Percentiles rank a stretch among this genome's conserved stretches.
Conservation (phyloP, 2,113 vertebrate genomes). For the Lepus timidus region DNA sequence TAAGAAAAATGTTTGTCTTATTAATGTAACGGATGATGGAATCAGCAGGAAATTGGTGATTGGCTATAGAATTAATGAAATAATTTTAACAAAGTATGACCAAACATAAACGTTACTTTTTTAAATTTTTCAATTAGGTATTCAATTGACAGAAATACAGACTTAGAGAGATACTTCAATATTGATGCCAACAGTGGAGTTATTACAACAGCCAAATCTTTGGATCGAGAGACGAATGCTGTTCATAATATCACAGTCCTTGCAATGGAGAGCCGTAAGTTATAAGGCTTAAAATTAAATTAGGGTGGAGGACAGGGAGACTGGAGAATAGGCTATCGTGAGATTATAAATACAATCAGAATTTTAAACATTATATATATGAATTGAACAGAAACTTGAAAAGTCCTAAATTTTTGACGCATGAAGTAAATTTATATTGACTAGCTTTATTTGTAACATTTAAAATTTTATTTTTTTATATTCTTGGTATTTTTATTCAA, state of each 20-base stretch:
- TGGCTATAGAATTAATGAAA: conserved; percentile 54
- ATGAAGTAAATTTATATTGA: not conserved
- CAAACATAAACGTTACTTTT: conserved; percentile 67
- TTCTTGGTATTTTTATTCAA: too few species aligned
- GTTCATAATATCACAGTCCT: conserved; percentile 97
- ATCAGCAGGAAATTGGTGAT: conserved; percentile 10
- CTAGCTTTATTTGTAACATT: not conserved
- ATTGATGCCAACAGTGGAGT: conserved; percentile 95
- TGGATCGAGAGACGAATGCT: conserved; percentile 96
- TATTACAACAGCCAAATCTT: conserved; percentile 95
- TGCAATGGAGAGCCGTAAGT: conserved; percentile 98
- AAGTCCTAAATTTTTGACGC: not conserved
- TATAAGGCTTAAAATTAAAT: not conserved
- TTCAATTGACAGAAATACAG: conserved; percentile 98
- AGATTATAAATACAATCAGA: not conserved
- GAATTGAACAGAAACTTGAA: not conserved
- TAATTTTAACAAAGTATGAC: conserved; percentile 60
- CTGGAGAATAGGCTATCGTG: not conserved
- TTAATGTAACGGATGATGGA: not conserved
- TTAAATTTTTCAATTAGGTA: conserved; percentile 89
- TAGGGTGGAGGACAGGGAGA: not conserved
- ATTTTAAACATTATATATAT: not conserved
- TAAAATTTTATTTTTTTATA: too few species aligned
- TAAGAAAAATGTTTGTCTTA: not conserved
- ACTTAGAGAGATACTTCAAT: conserved; percentile 98